Evolutionary conservation across 1,140 invertebrate species (phyloP).

Genomic region (Yoshiicerus persimilis): DNA sequence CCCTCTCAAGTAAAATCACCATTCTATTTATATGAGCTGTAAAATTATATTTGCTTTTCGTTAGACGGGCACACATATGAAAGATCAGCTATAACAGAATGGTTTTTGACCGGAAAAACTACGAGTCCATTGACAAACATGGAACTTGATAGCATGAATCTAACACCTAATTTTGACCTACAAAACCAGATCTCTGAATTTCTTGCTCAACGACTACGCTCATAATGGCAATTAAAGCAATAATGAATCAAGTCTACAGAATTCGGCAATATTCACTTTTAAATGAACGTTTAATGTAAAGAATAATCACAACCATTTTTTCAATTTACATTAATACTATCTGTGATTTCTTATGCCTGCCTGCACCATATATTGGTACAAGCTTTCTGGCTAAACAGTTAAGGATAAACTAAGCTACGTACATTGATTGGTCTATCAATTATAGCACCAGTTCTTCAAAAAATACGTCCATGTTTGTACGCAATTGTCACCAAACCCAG

Average conservation of each 20-base stretch:
- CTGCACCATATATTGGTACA: neutral
- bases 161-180: slow-evolving; percentile 62
- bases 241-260: neutral
- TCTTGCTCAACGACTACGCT: slow-evolving; percentile 45
- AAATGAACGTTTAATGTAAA: neutral
- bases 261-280: neutral
- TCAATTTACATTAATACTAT: slow-evolving; percentile 2
- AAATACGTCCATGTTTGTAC: neutral
- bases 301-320: neutral
- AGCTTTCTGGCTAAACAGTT: neutral
- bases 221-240: slow-evolving; percentile 14
- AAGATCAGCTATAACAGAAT: slow-evolving; percentile 69
- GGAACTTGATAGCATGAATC: slow-evolving; percentile 59
- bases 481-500: neutral
- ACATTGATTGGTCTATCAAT: neutral
- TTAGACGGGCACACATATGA: slow-evolving; percentile 78
- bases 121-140: slow-evolving; percentile 78
- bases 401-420: neutral
- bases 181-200: slow-evolving; percentile 49
- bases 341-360: slow-evolving; percentile 19
- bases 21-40: neutral
- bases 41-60: slow-evolving; percentile 35
- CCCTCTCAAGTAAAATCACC: neutral
- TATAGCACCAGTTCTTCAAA: neutral
- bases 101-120: slow-evolving; percentile 69